Base-by-base conservation (phyloP, 2,888 invertebrate genomes). In the Acleris emargana region DNA sequence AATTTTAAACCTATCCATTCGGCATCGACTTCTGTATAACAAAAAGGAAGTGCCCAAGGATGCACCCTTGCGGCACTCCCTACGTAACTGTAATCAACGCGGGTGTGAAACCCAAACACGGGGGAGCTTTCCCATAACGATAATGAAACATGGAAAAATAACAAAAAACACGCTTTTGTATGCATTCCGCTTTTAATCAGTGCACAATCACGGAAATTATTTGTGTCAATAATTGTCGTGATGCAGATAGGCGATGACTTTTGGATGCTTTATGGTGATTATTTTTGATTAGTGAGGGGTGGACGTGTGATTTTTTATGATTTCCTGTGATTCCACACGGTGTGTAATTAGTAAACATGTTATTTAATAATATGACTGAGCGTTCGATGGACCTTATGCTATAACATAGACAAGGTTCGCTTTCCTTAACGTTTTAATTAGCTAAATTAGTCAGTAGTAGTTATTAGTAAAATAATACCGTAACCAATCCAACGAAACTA, bases 61-160 rank as follows among this genome's bases (percentile, higher is more conserved):
- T 83, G 80, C 86, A 83, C 88, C 90, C 91, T 81, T 86, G 87
- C 77, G 83, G 84, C 81, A 86, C 88, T 81, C 89, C 90, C 89
- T 75, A 80, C 80, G 82, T 78, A 75, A 80, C 87, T 89, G 89
- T 89, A 91, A 91, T 91, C 89, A 91, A 88, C 81, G 82, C 83
- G 90, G 90, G 90, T 91, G 91, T 90, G 91, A 91, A 91, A 86
- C 77, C 87, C 84, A 89, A 90, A 91, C 82, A 91, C 79, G 80
- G 78, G 80, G 88, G 91, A 76, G 75, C 73, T 87, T 91, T 91
- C 91, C 91, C 91, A 91, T 90, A 91, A 86, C 83, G 91, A 91
- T 91, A 91, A 89, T 90, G 87, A 84, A 86, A 82, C 81, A 77
- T 85, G 82, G 73, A 79, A 83, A 82, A 84, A 84, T 82, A 83